Base-by-base conservation (phyloP, 1,140 invertebrate species). In the Thaumetopoea pityocampa region DNA sequence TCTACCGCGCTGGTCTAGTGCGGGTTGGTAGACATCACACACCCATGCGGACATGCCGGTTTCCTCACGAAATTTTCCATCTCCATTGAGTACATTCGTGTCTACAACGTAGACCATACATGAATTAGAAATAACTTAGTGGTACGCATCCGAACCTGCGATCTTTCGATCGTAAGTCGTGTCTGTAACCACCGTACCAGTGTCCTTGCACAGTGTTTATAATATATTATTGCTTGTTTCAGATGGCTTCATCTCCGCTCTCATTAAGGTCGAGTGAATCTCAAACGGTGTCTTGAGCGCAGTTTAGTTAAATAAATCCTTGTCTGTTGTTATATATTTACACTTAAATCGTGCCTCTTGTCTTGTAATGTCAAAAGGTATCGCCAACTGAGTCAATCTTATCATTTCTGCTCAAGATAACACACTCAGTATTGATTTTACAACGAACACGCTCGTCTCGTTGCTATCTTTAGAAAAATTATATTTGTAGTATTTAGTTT, bases 361-460 rank as follows among this genome's bases (percentile, higher is more conserved):
- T 51, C 66, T 46, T 22, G 42, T 48, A 24, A 55, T 61, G 43
- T 46, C 51, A 41, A 19, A 62, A 51, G 40, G 51, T 65, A 63
- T 68, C 63, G 62, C 50, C 54, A 69, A 53, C 34, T 54, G 47
- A 68, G 57, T 49, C 53, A 61, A 58, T 67, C 64, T 78, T 82
- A 82, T 82, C 78, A 68, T 58, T 74, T 67, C 66, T 79, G 74
- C 72, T 82, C 67, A 68, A 67, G 78, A 82, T 82, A 82, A 82
- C 42, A 56, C 32, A 63, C 47, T 67, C 38, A 53, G 44, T 49
- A 22, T 51, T 38, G 42, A 40, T 26, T 41, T 8, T 41, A 32
- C 17, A 16, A 4, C 17, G n/a, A 30, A 15, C 10, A 32, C 28
- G 32, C 19, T 44, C 43, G 37, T 54, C 33, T 45, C 12, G 52